A percentile compares a stretch with the other conserved stretches of the same genome.
These are phyloP conservation scores for Sturnira hondurensis DNA, from an alignment of 2,113 vertebrate species.

Conservation along the genomic window DNA sequence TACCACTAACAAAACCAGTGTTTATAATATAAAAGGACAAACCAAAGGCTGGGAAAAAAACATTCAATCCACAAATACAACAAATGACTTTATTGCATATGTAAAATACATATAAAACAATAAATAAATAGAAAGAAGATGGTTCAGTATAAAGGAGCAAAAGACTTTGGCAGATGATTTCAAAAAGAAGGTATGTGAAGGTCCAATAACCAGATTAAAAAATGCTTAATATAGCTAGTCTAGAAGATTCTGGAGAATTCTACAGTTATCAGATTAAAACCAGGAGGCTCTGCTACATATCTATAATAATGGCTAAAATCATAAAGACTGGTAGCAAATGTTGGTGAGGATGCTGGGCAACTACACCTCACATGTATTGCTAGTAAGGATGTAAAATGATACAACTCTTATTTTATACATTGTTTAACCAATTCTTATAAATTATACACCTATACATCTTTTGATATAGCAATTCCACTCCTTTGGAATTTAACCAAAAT, in stretches of 20 bases:
- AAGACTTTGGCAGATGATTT: not conserved
- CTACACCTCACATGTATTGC: not conserved
- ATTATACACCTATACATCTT: not conserved
- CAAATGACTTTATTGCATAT: not conserved
- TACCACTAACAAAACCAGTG: not conserved
- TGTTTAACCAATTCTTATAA: not conserved
- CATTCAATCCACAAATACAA: not conserved
- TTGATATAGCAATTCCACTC: not conserved
- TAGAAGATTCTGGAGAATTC: not conserved
- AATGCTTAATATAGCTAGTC: not conserved
- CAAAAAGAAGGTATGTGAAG: not conserved
- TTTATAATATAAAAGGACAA: not conserved
- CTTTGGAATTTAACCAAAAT: not conserved
- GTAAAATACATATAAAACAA: not conserved
- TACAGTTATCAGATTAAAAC: not conserved
- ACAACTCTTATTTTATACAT: not conserved
- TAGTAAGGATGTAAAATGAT: not conserved
- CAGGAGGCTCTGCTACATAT: not conserved
- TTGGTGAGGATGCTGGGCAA: not conserved
- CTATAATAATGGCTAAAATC: constrained; percentile 1
- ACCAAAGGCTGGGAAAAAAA: not conserved
- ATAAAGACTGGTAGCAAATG: not conserved
- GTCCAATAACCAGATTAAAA: not conserved
- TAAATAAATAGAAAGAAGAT: not conserved
- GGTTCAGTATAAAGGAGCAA: not conserved